Base-by-base conservation (phyloP, 2,888 invertebrate species). In the Ophion costatus region DNA sequence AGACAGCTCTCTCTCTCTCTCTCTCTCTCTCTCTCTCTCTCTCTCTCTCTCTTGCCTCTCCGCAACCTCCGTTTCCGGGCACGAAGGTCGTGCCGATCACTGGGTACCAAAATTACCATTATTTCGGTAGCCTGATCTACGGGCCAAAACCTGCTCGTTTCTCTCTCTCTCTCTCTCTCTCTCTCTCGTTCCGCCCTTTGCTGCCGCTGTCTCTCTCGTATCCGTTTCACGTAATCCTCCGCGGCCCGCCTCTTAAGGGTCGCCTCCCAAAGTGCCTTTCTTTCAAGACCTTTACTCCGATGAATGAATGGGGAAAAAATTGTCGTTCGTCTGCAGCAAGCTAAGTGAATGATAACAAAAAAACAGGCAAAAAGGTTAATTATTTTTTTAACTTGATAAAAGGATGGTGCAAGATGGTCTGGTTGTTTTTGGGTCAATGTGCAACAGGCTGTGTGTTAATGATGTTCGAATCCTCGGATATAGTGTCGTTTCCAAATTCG, bases 71-170 rank as follows among this genome's bases (percentile, higher is more conserved):
- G 14, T 17, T 17, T 51, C 51, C 51, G 17, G 51, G 51, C 7
- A 14, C 51, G 51, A 51, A 51, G 51, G 51, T 51, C 51, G 51
- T 51, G 17, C 17, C 51, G 71, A 71, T 71, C 33, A 29, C n/a
- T 29, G 56, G n/a, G 22, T 61, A 24, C 51, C 51, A 51, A 51
- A 51, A 51, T 51, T 51, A 51, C 56, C 24, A 51, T 51, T 51
- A 51, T 51, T 51, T 51, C 51, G 17, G 51, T 51, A 29, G 38
- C 38, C 38, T 17, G 17, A 51, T 51, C 51, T 0, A 5, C 51
- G 51, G 14, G 51, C 51, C 14, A 17, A 51, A 51, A 17, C 51
- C 14, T 7, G 38, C 38, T 38, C 7, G 38, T 3, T 38, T 38
- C 5, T 11, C 51, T 51, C 45, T 45, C 11, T 11, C n/a, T n/a